These are phyloP conservation scores for Psittacula cyanocephala DNA, from an alignment of 2,113 vertebrate genomes.

Conservation along the genomic window DNA sequence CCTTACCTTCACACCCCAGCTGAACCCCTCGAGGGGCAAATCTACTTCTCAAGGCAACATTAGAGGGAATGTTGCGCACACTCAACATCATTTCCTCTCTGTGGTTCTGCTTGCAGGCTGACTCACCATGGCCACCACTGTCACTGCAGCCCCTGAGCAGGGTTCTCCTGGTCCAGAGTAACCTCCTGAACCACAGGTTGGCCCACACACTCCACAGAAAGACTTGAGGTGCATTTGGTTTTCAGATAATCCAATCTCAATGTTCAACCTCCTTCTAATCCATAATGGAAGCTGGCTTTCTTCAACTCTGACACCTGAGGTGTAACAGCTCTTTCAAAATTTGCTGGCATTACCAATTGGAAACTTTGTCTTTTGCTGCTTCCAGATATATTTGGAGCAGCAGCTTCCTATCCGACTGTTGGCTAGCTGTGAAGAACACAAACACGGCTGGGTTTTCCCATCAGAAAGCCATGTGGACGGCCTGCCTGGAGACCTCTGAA, in stretches of 20 bases:
- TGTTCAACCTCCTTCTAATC: not conserved
- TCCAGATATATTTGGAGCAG: not conserved
- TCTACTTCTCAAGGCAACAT: too few species aligned
- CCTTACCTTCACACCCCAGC: not conserved
- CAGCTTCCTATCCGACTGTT: not conserved
- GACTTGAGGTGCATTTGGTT: not conserved
- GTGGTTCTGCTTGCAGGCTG: not conserved
- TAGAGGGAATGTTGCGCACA: not conserved
- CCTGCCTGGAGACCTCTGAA: not conserved
- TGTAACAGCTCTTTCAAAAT: not conserved
- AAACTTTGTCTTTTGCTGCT: not conserved
- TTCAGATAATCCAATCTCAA: not conserved
- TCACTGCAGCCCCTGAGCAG: not conserved
- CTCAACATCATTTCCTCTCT: not conserved
- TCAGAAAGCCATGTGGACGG: rapidly evolving
- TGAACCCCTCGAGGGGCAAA: not conserved
- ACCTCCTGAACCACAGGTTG: rapidly evolving
- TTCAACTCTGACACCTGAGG: not conserved
- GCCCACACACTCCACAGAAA: not conserved
- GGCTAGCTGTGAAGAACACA: not conserved
- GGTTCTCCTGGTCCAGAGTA: not conserved
- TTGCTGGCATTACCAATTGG: not conserved
- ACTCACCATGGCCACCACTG: rapidly evolving
- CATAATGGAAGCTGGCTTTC: not conserved
- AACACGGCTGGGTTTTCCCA: not conserved